Evolutionary conservation across 2,113 vertebrate species (phyloP).

Genomic region (Egretta garzetta): DNA sequence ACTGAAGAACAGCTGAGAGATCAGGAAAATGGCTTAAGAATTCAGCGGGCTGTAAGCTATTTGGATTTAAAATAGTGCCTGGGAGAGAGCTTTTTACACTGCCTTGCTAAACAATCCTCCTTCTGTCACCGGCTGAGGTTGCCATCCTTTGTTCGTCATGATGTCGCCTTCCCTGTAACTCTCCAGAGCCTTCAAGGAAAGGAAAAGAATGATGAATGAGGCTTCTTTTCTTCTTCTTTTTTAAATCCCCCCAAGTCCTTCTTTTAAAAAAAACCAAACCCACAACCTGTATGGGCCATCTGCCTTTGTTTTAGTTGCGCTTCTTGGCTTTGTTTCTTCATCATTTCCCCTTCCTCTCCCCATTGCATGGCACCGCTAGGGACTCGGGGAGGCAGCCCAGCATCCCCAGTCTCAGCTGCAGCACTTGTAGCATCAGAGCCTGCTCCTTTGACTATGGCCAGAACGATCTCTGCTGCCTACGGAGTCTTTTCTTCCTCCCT

Average conservation of each 20-base stretch:
- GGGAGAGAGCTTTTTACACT: constrained; percentile 22
- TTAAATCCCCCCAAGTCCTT: neutral
- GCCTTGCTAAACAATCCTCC: constrained; percentile 15
- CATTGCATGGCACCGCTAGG: neutral
- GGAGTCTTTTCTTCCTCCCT: neutral
- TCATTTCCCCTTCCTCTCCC: neutral
- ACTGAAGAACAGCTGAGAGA: constrained; percentile 36
- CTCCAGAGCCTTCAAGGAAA: constrained; percentile 2
- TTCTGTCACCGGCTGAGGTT: neutral
- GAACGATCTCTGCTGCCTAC: neutral
- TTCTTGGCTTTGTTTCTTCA: constrained; percentile 6
- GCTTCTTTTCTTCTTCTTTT: neutral
- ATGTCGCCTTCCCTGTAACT: constrained; percentile 20
- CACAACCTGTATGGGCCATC: neutral
- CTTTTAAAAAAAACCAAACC: neutral
- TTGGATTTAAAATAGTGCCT: constrained; percentile 50
- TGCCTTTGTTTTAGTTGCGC: neutral
- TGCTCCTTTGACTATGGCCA: fast-evolving
- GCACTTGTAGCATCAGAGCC: neutral
- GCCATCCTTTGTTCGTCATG: constrained; percentile 17
- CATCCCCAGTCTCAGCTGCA: neutral
- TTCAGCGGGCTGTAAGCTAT: constrained; percentile 12
- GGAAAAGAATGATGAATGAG: neutral
- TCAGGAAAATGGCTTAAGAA: constrained; percentile 13
- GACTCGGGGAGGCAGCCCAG: neutral